Percentiles rank a stretch among this genome's conserved stretches.
Conservation (phyloP, 2,888 invertebrate genomes). For the Melitaea athalia region DNA sequence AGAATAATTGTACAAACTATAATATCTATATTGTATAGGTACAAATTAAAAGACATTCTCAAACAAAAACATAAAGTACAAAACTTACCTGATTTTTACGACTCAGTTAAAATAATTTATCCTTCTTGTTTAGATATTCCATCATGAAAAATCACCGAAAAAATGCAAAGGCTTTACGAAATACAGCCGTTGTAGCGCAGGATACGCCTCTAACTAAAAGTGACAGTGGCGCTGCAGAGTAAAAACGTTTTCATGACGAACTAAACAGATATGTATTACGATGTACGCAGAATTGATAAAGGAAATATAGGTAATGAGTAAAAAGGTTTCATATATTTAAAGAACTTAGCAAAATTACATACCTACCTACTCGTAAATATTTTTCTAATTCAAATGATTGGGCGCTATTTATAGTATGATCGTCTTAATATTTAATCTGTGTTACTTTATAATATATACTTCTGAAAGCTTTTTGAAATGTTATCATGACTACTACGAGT, state of each 20-base stretch:
- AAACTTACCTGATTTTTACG: conserved; percentile 19
- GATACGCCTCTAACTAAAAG: conserved; percentile 33
- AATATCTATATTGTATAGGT: too few relatives aligned
- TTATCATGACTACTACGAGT: too few relatives aligned
- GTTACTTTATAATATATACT: too few relatives aligned
- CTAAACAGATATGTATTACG: conserved; percentile 13
- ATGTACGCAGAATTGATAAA: conserved; percentile 23
- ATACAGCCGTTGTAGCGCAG: conserved; percentile 28
- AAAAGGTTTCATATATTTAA: neutral
- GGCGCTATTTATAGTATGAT: too few relatives aligned
- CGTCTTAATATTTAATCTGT: too few relatives aligned
- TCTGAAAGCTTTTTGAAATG: too few relatives aligned
- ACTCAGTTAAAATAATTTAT: conserved; percentile 13
- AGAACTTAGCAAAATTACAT: too few relatives aligned
- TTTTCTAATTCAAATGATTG: too few relatives aligned
- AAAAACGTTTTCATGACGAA: conserved; percentile 19
- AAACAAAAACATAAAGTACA: too few relatives aligned
- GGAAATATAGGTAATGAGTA: neutral
- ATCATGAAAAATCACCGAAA: conserved; percentile 29
- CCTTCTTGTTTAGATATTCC: conserved; percentile 24
- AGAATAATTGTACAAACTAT: too few relatives aligned
- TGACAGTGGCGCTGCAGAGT: conserved; percentile 23
- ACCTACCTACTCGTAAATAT: too few relatives aligned
- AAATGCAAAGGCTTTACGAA: neutral
- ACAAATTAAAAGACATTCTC: too few relatives aligned